Conservation (phyloP, 2,113 vertebrate genomes). For the Ageneiosus marmoratus region DNA sequence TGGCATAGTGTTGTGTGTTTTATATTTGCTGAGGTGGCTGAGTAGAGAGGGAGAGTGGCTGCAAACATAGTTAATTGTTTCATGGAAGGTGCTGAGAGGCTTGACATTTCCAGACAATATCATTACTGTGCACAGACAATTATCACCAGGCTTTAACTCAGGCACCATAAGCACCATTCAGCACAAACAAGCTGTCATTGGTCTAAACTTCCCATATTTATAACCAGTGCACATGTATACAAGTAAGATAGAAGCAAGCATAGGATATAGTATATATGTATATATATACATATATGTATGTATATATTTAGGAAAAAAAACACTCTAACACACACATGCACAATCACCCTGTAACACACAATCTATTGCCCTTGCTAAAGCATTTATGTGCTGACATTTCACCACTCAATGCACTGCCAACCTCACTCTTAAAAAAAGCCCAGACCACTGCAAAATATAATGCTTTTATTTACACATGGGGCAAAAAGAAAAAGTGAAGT, state of each 20-base stretch:
- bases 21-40: constrained; percentile 51
- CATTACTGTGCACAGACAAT: constrained; percentile 48
- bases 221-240: background rate
- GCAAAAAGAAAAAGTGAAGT: constrained; percentile 47
- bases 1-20: constrained; percentile 11
- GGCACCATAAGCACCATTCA: constrained; percentile 22
- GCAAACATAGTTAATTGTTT: constrained; percentile 47
- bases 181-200: constrained; percentile 29
- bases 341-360: background rate
- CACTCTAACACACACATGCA: constrained; percentile 21
- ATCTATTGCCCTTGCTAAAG: constrained; percentile 44
- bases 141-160: constrained; percentile 34
- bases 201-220: constrained; percentile 16
- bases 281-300: background rate
- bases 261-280: background rate
- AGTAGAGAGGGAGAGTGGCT: constrained; percentile 31
- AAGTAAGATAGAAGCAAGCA: constrained; percentile 10
- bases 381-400: constrained; percentile 65
- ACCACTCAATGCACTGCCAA: constrained; percentile 56
- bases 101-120: constrained; percentile 57
- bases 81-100: constrained; percentile 48
- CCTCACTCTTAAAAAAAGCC: constrained; percentile 47
- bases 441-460: constrained; percentile 50
- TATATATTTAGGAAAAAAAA: background rate
- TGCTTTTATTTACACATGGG: constrained; percentile 54